Conservation (phyloP, 1,140 invertebrate species). For the Pemphigus obesinymphae region DNA sequence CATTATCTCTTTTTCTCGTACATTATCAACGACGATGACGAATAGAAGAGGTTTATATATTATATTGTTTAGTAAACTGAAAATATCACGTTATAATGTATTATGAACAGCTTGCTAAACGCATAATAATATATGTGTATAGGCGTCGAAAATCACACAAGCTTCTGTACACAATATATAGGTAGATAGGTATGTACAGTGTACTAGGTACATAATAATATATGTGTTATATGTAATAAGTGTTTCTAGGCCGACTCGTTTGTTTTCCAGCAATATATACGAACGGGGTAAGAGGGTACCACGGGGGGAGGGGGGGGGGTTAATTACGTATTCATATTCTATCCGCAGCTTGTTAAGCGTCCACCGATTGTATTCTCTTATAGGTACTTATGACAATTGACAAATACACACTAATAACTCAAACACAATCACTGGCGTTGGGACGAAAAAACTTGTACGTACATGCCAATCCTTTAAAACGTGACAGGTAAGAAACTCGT, state of each 20-base stretch:
- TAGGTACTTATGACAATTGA: slow-evolving; percentile 12
- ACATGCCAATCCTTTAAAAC: slow-evolving; percentile 36
- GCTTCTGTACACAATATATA: background rate
- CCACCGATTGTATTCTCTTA: slow-evolving; percentile 20
- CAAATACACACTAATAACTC: slow-evolving; percentile 40
- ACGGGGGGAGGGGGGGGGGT: background rate
- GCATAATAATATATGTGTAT: background rate
- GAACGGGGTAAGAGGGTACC: background rate
- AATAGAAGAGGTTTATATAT: background rate
- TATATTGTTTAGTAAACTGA: background rate
- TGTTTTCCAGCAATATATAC: background rate
- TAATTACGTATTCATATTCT: slow-evolving; percentile 28
- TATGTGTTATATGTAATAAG: background rate
- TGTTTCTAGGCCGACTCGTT: background rate
- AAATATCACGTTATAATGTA: background rate
- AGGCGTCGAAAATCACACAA: background rate
- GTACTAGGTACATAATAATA: no score
- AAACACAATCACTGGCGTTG: slow-evolving; percentile 33
- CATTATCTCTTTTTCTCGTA: background rate
- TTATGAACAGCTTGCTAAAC: background rate
- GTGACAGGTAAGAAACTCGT: slow-evolving; percentile 39
- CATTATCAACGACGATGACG: background rate
- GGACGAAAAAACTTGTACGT: background rate
- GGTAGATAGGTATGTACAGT: no score
- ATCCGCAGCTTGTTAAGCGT: slow-evolving; percentile 22